phyloP scores from a whole-genome alignment of 2,888 invertebrate genomes.

The Athrips mouffetella region DNA sequence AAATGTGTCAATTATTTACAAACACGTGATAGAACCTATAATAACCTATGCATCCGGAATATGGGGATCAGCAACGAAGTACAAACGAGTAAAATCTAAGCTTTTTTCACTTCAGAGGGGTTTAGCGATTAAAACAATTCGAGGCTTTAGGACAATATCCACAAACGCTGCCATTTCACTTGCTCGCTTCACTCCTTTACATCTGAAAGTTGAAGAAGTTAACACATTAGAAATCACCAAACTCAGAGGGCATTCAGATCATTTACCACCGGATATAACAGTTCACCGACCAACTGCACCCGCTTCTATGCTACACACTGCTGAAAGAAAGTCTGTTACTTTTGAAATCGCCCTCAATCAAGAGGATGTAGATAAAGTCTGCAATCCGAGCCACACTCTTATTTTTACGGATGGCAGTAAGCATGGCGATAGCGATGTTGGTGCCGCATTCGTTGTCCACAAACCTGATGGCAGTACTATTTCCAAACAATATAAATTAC shows the following conservation, averaged over 20 bases:
- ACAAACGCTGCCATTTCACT: slow-evolving; percentile 19
- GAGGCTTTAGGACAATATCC: slow-evolving; percentile 19
- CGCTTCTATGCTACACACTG: slow-evolving; percentile 1
- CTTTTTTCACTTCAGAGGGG: slow-evolving; percentile 16
- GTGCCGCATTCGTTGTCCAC: slow-evolving; percentile 6
- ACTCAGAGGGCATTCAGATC: neutral
- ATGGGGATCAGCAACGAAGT: slow-evolving; percentile 12
- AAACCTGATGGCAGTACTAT: too few species aligned
- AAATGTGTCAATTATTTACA: slow-evolving; percentile 17
- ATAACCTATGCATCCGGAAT: slow-evolving; percentile 22
- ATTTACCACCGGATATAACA: slow-evolving; percentile 3
- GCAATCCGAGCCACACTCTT: too few species aligned
- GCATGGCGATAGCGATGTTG: neutral
- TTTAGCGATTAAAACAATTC: slow-evolving; percentile 22
- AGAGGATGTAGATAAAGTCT: neutral
- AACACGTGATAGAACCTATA: slow-evolving; percentile 24
- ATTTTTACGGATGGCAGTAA: slow-evolving; percentile 5
- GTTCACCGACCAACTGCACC: neutral
- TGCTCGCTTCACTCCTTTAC: slow-evolving; percentile 20
- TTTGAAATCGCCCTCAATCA: neutral
- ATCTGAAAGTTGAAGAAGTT: slow-evolving; percentile 13
- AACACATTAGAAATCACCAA: neutral
- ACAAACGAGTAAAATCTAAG: neutral
- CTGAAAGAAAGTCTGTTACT: neutral
- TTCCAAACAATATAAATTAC: too few species aligned